phyloP scores from a whole-genome alignment of 2,113 vertebrate genomes.

The Engraulis encrasicolus region DNA sequence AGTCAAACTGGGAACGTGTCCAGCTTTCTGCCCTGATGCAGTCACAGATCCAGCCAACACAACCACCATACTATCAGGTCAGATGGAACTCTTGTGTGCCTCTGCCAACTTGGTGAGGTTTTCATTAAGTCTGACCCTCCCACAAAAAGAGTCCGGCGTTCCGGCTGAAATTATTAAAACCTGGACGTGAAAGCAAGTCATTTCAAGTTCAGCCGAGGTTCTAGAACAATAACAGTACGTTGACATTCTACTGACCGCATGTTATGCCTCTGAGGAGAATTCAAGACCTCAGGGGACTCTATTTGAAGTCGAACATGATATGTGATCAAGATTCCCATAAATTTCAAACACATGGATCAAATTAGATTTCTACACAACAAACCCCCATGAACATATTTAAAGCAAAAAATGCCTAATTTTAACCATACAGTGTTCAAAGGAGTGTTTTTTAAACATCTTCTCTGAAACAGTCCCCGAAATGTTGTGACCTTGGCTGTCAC shows the following conservation, averaged over 20 bases:
- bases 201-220: neutral
- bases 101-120: neutral
- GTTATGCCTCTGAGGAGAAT: neutral
- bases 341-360: slow-evolving; percentile 12
- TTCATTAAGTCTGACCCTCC: slow-evolving; percentile 2
- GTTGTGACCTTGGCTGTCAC: slow-evolving; percentile 29
- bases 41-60: slow-evolving; percentile 9
- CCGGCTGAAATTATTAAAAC: slow-evolving; percentile 21
- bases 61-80: slow-evolving; percentile 24
- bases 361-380: neutral
- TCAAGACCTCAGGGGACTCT: neutral
- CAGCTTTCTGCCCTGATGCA: neutral
- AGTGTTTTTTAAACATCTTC: neutral
- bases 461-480: neutral
- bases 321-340: slow-evolving; percentile 16
- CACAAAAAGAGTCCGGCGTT: neutral
- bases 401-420: neutral
- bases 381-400: neutral
- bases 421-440: neutral
- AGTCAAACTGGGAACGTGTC: slow-evolving; percentile 29
- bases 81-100: slow-evolving; percentile 29
- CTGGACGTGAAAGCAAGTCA: neutral
- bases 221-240: neutral
- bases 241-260: slow-evolving; percentile 9
- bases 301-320: slow-evolving; percentile 16